These are phyloP conservation scores for Apamea anceps DNA, from an alignment of 2,888 invertebrate species.

Conservation along the genomic window DNA sequence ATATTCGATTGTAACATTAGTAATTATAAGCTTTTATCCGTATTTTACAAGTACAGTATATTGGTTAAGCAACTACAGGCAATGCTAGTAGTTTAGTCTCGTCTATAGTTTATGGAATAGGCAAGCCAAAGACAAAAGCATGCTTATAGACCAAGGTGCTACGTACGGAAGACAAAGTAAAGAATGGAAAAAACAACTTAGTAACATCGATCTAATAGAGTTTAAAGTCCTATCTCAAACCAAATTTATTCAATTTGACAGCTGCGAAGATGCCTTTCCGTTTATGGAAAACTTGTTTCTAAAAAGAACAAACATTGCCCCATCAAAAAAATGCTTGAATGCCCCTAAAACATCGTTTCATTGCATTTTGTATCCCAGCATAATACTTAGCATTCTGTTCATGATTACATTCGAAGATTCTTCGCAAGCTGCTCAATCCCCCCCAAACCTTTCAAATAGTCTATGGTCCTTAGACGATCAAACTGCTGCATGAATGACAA, in stretches of 20 bases:
- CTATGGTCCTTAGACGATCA: background rate
- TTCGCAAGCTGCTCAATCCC: background rate
- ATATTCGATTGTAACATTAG: conserved; percentile 89
- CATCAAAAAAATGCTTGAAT: background rate
- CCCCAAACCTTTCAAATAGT: background rate
- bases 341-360: background rate
- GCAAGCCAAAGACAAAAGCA: conserved; percentile 73
- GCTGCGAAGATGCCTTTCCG: conserved; percentile 31
- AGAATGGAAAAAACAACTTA: conserved; percentile 17
- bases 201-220: accelerated
- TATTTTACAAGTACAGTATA: conserved; percentile 87
- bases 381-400: background rate
- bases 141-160: conserved; percentile 64
- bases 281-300: conserved; percentile 45
- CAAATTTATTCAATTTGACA: conserved; percentile 43
- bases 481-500: background rate
- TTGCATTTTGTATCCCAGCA: background rate
- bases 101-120: conserved; percentile 83
- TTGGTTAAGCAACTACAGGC: conserved; percentile 90
- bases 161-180: conserved; percentile 42
- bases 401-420: background rate
- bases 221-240: conserved; percentile 14
- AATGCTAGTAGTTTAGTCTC: conserved; percentile 89
- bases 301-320: background rate
- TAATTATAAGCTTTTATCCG: conserved; percentile 84